These are phyloP conservation scores for Falco peregrinus DNA, from an alignment of 2,797 vertebrate species.

Conservation along the genomic window DNA sequence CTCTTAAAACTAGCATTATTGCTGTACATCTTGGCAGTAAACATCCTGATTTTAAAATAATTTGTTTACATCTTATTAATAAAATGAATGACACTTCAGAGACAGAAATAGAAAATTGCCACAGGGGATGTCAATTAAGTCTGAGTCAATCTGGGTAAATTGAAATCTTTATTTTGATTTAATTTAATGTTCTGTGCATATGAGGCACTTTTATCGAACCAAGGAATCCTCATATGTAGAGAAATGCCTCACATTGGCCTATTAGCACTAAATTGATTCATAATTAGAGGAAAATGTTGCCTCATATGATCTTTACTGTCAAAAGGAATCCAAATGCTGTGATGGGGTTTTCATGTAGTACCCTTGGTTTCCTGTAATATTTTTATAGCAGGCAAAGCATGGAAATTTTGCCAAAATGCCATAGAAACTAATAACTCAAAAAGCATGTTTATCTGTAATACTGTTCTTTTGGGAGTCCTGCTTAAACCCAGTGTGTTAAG, in stretches of 20 bases:
- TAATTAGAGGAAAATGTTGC: slow-evolving; percentile 63
- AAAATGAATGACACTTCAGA: slow-evolving; percentile 47
- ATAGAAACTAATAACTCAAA: not conserved
- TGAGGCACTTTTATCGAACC: slow-evolving; percentile 37
- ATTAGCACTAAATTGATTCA: slow-evolving; percentile 63
- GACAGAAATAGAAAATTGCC: slow-evolving; percentile 48
- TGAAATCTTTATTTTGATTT: slow-evolving; percentile 65
- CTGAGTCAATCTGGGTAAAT: slow-evolving; percentile 52
- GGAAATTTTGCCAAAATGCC: slow-evolving; percentile 10
- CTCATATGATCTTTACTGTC: slow-evolving; percentile 11
- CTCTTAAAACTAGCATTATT: slow-evolving; percentile 33
- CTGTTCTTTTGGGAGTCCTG: not conserved
- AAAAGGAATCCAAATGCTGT: slow-evolving; percentile 34
- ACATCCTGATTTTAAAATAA: slow-evolving; percentile 43
- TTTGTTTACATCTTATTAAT: slow-evolving; percentile 71
- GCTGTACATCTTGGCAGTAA: slow-evolving; percentile 33
- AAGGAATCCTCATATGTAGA: slow-evolving; percentile 15
- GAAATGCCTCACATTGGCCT: slow-evolving; percentile 44
- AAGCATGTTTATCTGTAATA: not conserved
- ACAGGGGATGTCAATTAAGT: slow-evolving; percentile 45
- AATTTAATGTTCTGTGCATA: slow-evolving; percentile 61
- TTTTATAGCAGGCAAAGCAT: not conserved
- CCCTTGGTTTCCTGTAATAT: slow-evolving; percentile 5
- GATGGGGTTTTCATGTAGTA: slow-evolving; percentile 6
- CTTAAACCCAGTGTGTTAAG: not conserved